Evolutionary conservation across 2,888 invertebrate genomes (phyloP), one percentile per base, ranked within the genome.

Genomic region (Saturnia japonica): DNA sequence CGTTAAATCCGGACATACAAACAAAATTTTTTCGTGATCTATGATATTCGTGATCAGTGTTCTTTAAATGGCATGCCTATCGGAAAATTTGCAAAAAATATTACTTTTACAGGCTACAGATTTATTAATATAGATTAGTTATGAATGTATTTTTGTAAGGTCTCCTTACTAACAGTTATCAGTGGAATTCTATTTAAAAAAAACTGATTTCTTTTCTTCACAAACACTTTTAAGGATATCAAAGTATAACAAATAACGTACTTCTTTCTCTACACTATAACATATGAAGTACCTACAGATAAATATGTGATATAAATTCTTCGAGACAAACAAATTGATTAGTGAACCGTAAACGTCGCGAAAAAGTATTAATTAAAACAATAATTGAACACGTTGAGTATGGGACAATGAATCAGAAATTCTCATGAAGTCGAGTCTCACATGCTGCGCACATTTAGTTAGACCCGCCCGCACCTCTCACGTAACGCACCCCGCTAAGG

Each of bases 371-470:
- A 78, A 77, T 75, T 75, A 78, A 74, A 74, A 66, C 69, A 74
- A 80, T 72, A 78, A 77, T 77, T 73, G 74, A 78, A 75, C 80
- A 74, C 76, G 83, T 82, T 84, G 78, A 80, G 84, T 83, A 86
- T 87, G 85, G 85, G 80, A 81, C 83, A 87, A 88, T 90, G 91
- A 93, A 89, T 91, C 91, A 90, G 87, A 87, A 88, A 89, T 91
- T 92, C 93, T 91, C 92, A 91, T 90, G 91, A 88, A 85, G 83
- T 83, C 81, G 77, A 82, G 77, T 80, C 76, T 83, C 93, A 93
- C 87, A 90, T 93, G 91, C 82, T 85, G 77, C 87, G 82, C 92
- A 92, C 93, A 89, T 91, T 91, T 87, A 78, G 79, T 81, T 76
- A 82, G 78, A 77, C 85, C 86, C 83, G 84, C 80, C 85, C 80